These are phyloP conservation scores for Himalopsyche anomala DNA, from an alignment of 2,888 invertebrate genomes.

Conservation along the genomic window DNA sequence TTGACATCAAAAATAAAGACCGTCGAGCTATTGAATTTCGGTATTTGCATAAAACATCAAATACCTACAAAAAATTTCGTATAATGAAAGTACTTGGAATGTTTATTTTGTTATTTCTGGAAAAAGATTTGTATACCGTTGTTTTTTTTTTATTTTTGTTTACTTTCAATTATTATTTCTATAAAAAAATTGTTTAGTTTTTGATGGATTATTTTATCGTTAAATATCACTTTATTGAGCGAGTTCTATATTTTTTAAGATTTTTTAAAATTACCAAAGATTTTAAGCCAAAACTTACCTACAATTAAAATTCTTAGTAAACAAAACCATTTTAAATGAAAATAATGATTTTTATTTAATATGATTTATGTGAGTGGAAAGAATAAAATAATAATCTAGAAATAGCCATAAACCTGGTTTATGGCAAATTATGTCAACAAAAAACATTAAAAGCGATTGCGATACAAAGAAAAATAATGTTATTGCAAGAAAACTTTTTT, in stretches of 20 bases:
- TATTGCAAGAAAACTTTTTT: background rate
- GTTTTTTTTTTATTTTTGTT: background rate
- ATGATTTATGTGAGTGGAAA: no score
- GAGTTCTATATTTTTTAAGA: no score
- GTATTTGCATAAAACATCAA: slow-evolving; percentile 31
- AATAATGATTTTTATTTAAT: no score
- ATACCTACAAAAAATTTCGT: background rate
- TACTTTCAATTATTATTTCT: background rate
- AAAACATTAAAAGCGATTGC: slow-evolving; percentile 4
- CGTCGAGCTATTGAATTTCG: background rate
- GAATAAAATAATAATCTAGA: no score
- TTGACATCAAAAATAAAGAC: slow-evolving; percentile 6
- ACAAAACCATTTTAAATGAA: no score
- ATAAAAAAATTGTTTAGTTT: no score
- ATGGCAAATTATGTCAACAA: background rate
- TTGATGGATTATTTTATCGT: no score
- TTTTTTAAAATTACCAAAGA: no score
- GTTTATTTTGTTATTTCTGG: background rate
- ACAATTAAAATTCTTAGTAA: no score
- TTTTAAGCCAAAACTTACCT: no score
- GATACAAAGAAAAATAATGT: slow-evolving; percentile 24
- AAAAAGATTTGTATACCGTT: background rate
- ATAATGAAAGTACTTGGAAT: background rate
- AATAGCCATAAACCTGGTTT: background rate
- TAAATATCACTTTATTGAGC: no score